phyloP scores from a whole-genome alignment of 2,888 invertebrate species.

The Clanis bilineata region DNA sequence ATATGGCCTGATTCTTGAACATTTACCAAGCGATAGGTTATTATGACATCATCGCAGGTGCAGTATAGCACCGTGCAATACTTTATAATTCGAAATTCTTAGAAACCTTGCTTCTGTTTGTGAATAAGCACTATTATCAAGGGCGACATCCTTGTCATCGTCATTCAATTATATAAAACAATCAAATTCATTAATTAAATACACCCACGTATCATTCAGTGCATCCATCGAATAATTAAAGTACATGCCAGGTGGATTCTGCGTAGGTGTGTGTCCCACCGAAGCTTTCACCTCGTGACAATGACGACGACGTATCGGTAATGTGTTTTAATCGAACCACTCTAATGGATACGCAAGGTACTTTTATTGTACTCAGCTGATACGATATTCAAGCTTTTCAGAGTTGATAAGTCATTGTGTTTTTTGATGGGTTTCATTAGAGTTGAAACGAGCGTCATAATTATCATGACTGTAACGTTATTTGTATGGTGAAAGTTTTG shows the following conservation, averaged over 20 bases:
- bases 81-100: too few relatives aligned
- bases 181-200: not conserved
- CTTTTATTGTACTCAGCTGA: not conserved
- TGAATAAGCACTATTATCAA: too few relatives aligned
- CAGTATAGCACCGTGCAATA: too few relatives aligned
- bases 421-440: not conserved
- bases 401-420: not conserved
- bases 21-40: too few relatives aligned
- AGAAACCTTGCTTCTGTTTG: too few relatives aligned
- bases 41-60: too few relatives aligned
- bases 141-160: too few relatives aligned
- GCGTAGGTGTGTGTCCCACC: constrained; percentile 11
- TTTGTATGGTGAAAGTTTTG: too few relatives aligned
- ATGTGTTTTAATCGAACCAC: constrained; percentile 40
- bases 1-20: too few relatives aligned
- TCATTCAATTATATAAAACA: too few relatives aligned
- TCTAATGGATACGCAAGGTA: constrained; percentile 39
- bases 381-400: too few relatives aligned
- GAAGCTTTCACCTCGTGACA: constrained; percentile 31
- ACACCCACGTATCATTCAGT: not conserved
- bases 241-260: not conserved
- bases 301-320: constrained; percentile 40
- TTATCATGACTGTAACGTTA: too few relatives aligned
- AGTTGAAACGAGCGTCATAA: not conserved
- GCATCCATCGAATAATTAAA: not conserved